phyloP scores from a whole-genome alignment of 2,113 vertebrate genomes.

The Dascyllus trimaculatus region DNA sequence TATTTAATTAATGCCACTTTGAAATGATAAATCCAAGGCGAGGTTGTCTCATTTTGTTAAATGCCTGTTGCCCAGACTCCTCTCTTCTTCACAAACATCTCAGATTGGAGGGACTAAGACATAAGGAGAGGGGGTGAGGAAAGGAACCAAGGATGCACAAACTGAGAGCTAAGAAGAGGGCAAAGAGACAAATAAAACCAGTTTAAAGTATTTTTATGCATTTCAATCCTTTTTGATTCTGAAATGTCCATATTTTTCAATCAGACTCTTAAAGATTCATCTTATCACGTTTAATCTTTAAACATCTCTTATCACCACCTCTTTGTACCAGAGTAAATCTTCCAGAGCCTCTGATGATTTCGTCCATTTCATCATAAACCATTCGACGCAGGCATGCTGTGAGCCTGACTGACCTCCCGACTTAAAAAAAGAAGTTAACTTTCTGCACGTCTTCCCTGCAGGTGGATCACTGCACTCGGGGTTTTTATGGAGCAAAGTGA shows the following conservation, averaged over 20 bases:
- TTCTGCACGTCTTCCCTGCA: neutral
- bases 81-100: too few species aligned
- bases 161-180: too few species aligned
- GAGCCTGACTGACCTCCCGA: neutral
- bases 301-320: neutral
- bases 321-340: conserved; percentile 1
- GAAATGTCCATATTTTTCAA: neutral
- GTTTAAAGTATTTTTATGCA: neutral
- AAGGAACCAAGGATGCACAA: too few species aligned
- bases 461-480: fast-evolving
- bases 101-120: too few species aligned
- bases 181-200: too few species aligned
- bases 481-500: neutral
- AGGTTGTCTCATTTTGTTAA: too few species aligned
- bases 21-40: too few species aligned
- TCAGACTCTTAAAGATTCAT: neutral
- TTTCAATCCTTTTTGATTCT: neutral
- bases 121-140: too few species aligned
- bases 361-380: conserved; percentile 29
- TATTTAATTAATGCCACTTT: too few species aligned
- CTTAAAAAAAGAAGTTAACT: conserved; percentile 19
- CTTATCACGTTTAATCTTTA: conserved; percentile 4
- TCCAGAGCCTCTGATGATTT: conserved; percentile 19
- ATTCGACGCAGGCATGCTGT: neutral
- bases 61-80: too few species aligned